Conservation (phyloP, 1,140 invertebrate species). For the Pseudomyrmex dendroicus region DNA sequence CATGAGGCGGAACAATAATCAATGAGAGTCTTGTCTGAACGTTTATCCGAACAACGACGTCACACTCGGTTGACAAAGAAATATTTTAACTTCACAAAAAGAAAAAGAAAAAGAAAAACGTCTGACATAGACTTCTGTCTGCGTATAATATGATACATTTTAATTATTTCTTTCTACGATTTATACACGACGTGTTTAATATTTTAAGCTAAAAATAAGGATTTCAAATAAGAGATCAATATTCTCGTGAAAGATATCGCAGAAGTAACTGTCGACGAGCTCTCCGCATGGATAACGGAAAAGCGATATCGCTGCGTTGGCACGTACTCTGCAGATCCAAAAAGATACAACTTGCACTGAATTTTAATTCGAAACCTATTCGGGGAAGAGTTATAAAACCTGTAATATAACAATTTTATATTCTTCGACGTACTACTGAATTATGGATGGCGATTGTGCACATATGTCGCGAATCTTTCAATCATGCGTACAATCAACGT, state of each 20-base stretch:
- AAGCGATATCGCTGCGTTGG: slow-evolving; percentile 53
- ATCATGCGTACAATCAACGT: no score
- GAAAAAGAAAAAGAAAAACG: no score
- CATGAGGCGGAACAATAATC: not conserved
- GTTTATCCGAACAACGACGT: no score
- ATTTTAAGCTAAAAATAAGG: no score
- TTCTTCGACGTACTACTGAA: not conserved
- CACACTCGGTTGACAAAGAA: no score
- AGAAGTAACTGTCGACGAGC: slow-evolving; percentile 51
- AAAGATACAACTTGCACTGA: slow-evolving; percentile 48
- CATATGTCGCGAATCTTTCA: no score
- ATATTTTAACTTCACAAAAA: no score
- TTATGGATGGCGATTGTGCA: not conserved
- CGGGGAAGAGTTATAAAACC: slow-evolving; percentile 16
- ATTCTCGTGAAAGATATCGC: slow-evolving; percentile 35
- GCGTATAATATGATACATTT: no score
- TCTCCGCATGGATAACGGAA: slow-evolving; percentile 38
- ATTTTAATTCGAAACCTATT: slow-evolving; percentile 42
- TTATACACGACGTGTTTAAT: no score
- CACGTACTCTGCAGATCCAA: slow-evolving; percentile 52
- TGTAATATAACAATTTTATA: slow-evolving; percentile 31
- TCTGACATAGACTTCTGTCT: no score
- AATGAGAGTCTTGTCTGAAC: no score
- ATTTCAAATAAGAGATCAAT: not conserved
- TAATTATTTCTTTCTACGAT: no score